phyloP scores from a whole-genome alignment of 2,797 vertebrate species.

The Melanotaenia boesemani region DNA sequence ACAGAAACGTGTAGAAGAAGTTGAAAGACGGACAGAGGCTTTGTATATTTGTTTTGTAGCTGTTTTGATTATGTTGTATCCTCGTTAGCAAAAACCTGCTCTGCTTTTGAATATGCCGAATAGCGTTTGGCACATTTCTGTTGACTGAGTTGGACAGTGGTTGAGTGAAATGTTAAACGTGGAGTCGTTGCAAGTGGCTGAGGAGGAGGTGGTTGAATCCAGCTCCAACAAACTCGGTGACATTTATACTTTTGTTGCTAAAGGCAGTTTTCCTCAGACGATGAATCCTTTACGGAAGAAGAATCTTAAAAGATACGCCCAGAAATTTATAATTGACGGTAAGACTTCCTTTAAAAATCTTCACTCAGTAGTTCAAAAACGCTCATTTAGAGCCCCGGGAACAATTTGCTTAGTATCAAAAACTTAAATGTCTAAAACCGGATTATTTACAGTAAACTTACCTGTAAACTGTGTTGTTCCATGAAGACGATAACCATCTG shows the following conservation, averaged over 20 bases:
- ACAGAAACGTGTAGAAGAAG: conserved; percentile 13
- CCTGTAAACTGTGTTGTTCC: too few species aligned
- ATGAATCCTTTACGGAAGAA: conserved; percentile 89
- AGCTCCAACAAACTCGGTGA: conserved; percentile 83
- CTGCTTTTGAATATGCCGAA: conserved; percentile 5
- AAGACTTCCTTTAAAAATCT: conserved; percentile 1
- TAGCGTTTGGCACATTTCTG: neutral
- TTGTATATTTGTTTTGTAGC: neutral
- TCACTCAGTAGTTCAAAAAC: neutral
- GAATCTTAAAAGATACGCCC: conserved; percentile 90
- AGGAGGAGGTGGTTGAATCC: conserved; percentile 90
- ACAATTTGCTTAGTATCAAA: too few species aligned
- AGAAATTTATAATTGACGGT: conserved; percentile 90
- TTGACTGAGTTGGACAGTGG: neutral
- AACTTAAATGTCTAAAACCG: too few species aligned
- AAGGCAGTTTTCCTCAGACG: conserved; percentile 88
- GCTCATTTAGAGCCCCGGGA: too few species aligned
- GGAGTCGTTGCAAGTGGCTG: conserved; percentile 87
- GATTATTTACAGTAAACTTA: too few species aligned
- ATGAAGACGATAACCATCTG: too few species aligned
- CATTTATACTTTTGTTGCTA: conserved; percentile 88
- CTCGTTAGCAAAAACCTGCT: neutral
- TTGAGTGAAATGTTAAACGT: conserved; percentile 75
- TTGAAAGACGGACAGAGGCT: neutral
- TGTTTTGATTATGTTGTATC: neutral